Conservation (phyloP, 2,797 vertebrate genomes). For the Sebastes oblongus region DNA sequence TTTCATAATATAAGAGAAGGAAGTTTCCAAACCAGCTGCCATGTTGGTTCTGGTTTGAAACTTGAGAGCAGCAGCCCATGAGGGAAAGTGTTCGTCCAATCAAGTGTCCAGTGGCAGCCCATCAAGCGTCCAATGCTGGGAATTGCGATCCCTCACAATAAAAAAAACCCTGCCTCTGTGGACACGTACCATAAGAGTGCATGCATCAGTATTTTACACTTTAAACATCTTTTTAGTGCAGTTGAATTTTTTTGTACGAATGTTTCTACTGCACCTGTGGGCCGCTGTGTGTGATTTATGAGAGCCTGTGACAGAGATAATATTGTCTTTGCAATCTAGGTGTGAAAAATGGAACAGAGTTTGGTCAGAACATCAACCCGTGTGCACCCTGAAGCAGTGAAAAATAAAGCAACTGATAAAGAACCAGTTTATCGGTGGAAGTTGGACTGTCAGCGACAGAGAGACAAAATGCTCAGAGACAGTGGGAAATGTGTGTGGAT, state of each 20-base stretch:
- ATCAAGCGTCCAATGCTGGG: too few species aligned
- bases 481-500: too few species aligned
- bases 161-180: too few species aligned
- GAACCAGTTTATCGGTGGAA: not conserved
- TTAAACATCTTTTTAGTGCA: not conserved
- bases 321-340: constrained; percentile 1
- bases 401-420: not conserved
- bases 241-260: not conserved
- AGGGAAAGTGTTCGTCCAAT: too few species aligned
- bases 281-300: not conserved
- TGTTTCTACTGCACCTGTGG: not conserved
- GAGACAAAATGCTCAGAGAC: not conserved
- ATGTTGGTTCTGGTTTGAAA: too few species aligned
- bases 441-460: not conserved
- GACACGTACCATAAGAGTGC: not conserved
- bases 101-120: too few species aligned
- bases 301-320: not conserved
- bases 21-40: too few species aligned
- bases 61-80: too few species aligned
- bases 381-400: not conserved
- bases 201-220: not conserved
- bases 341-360: constrained; percentile 4
- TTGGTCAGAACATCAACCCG: not conserved
- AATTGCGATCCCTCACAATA: too few species aligned
- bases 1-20: too few species aligned